phyloP scores from a whole-genome alignment of 2,113 vertebrate species.

The Cepphus grylle region DNA sequence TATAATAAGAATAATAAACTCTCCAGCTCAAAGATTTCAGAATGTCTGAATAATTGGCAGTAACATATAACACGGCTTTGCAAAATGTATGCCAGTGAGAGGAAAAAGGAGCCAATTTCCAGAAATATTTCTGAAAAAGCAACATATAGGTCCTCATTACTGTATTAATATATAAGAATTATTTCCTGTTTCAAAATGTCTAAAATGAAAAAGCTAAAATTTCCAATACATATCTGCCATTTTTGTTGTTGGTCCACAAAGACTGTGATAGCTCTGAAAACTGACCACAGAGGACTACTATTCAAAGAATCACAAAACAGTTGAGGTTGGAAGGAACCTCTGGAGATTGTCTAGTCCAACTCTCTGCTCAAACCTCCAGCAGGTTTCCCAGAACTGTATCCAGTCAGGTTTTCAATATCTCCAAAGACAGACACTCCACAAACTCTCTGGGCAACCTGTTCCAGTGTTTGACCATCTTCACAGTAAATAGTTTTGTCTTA shows the following conservation, averaged over 20 bases:
- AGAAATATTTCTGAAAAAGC: neutral
- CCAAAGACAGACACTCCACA: neutral
- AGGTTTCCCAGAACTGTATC: neutral
- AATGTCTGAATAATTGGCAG: neutral
- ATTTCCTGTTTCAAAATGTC: neutral
- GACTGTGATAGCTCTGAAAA: neutral
- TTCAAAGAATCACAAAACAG: neutral
- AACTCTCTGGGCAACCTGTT: neutral
- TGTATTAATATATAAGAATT: neutral
- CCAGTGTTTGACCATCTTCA: neutral
- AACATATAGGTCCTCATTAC: neutral
- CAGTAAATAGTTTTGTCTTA: neutral
- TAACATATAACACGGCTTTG: neutral
- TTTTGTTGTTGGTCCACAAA: neutral
- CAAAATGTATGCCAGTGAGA: neutral
- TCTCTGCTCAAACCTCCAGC: neutral
- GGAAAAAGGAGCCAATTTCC: neutral
- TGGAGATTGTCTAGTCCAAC: neutral
- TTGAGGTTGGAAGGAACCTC: neutral
- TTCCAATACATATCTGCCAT: neutral
- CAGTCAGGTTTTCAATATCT: neutral
- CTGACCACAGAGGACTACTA: neutral
- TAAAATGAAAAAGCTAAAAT: neutral
- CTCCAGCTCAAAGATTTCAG: neutral
- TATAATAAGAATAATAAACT: neutral